Percentiles rank a stretch among this genome's conserved stretches.
Evolutionary conservation across 2,797 vertebrate genomes (phyloP).

Genomic region (Gambelia wislizenii): DNA sequence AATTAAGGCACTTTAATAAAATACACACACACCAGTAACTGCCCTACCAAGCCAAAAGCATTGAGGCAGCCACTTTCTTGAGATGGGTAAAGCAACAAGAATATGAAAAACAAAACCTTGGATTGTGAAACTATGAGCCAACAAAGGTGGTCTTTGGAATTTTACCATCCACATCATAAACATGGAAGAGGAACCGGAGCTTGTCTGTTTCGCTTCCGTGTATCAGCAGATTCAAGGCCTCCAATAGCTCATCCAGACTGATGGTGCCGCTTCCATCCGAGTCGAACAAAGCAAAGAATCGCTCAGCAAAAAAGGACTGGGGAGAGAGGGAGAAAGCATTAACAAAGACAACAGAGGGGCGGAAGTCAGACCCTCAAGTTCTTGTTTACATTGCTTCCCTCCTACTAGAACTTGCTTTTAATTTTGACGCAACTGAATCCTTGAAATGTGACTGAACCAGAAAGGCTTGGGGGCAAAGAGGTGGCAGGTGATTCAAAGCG

Average conservation of each 20-base stretch:
- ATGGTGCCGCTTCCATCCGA: conserved; percentile 86
- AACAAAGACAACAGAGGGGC: fast-evolving
- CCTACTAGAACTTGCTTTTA: background rate
- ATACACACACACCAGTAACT: too few relatives aligned
- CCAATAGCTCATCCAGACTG: conserved; percentile 87
- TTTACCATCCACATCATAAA: conserved; percentile 92
- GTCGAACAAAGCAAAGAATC: conserved; percentile 90
- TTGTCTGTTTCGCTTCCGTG: conserved; percentile 85
- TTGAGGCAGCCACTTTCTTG: background rate
- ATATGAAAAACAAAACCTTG: fast-evolving
- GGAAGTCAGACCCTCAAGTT: background rate
- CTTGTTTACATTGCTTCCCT: too few relatives aligned
- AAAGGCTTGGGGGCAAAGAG: background rate
- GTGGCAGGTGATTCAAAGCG: background rate
- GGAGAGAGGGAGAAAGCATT: background rate
- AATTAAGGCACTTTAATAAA: too few relatives aligned
- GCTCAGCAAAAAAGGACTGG: conserved; percentile 89
- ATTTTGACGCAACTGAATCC: background rate
- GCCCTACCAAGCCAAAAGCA: background rate
- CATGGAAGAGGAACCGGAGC: conserved; percentile 92
- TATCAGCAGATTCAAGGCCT: conserved; percentile 85
- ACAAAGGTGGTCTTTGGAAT: fast-evolving
- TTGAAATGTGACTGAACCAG: background rate
- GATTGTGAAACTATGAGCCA: background rate
- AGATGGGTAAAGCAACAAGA: fast-evolving